These are phyloP conservation scores for Yponomeuta sedellus DNA, from an alignment of 2,888 invertebrate species.

Conservation along the genomic window DNA sequence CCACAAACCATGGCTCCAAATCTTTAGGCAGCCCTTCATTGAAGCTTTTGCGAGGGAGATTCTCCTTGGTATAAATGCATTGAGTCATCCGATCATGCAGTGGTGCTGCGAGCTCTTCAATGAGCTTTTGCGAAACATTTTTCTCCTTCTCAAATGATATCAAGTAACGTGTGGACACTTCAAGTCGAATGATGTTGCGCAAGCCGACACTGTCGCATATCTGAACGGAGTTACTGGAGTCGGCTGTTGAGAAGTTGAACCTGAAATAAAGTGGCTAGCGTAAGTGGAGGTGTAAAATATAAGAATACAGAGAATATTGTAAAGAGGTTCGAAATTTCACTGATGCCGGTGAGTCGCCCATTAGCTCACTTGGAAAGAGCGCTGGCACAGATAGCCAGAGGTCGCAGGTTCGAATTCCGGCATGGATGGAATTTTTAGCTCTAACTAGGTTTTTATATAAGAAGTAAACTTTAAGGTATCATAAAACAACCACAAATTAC, in stretches of 20 bases:
- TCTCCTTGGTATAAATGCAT: slow-evolving; percentile 84
- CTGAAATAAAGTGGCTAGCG: slow-evolving; percentile 55
- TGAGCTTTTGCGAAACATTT: slow-evolving; percentile 46
- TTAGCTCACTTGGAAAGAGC: too few species aligned
- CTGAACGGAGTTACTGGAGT: slow-evolving; percentile 96
- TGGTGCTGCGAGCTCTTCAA: slow-evolving; percentile 72
- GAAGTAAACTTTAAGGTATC: too few species aligned
- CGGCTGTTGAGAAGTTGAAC: slow-evolving; percentile 95
- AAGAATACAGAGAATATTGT: too few species aligned
- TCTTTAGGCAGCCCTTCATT: slow-evolving; percentile 79
- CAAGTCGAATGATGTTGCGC: slow-evolving; percentile 84
- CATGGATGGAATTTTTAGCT: too few species aligned
- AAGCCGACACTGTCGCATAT: slow-evolving; percentile 92
- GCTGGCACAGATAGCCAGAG: too few species aligned
- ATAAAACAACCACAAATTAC: too few species aligned
- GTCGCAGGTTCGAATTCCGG: too few species aligned
- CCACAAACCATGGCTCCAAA: slow-evolving; percentile 86
- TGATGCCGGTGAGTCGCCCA: too few species aligned
- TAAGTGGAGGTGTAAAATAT: background rate
- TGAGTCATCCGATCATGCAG: slow-evolving; percentile 96
- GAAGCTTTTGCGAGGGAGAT: slow-evolving; percentile 80
- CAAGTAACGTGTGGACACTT: slow-evolving; percentile 87
- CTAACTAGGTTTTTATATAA: too few species aligned
- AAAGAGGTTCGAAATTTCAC: too few species aligned
- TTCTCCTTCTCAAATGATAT: slow-evolving; percentile 66